A percentile compares a stretch with the other conserved stretches of the same genome.
phyloP scores from a whole-genome alignment of 2,797 vertebrate species.

The Limnodromus scolopaceus region DNA sequence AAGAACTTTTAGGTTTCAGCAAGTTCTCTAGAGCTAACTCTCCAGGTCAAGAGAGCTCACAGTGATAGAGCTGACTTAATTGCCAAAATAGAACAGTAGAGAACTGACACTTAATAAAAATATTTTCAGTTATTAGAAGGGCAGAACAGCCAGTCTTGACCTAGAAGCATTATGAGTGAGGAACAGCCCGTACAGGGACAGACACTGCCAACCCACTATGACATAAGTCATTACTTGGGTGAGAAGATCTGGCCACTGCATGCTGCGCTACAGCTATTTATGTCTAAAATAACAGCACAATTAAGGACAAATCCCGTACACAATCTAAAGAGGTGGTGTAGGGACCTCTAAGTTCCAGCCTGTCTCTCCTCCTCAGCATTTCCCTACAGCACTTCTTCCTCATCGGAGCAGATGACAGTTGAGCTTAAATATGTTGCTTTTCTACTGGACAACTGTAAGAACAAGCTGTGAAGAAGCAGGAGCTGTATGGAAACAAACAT shows the following conservation, averaged over 20 bases:
- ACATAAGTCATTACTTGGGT: background rate
- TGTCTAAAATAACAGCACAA: background rate
- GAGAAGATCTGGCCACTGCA: background rate
- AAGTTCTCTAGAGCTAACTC: background rate
- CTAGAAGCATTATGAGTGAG: background rate
- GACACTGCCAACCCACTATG: background rate
- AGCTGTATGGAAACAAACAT: background rate
- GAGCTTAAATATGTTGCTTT: background rate
- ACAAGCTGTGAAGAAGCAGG: background rate
- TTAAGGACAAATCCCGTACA: background rate
- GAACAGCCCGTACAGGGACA: background rate
- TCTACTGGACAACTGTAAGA: background rate
- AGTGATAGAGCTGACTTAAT: background rate
- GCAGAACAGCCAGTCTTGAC: background rate
- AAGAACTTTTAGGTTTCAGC: background rate
- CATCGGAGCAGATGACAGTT: background rate
- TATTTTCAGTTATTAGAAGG: background rate
- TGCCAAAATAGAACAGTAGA: background rate
- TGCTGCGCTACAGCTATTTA: background rate
- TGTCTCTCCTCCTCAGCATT: background rate
- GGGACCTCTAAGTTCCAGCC: background rate
- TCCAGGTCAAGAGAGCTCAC: background rate
- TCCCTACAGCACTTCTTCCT: background rate
- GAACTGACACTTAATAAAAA: background rate
- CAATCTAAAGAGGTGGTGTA: background rate